Base-by-base conservation (phyloP, 2,888 invertebrate genomes). In the Tyria jacobaeae region DNA sequence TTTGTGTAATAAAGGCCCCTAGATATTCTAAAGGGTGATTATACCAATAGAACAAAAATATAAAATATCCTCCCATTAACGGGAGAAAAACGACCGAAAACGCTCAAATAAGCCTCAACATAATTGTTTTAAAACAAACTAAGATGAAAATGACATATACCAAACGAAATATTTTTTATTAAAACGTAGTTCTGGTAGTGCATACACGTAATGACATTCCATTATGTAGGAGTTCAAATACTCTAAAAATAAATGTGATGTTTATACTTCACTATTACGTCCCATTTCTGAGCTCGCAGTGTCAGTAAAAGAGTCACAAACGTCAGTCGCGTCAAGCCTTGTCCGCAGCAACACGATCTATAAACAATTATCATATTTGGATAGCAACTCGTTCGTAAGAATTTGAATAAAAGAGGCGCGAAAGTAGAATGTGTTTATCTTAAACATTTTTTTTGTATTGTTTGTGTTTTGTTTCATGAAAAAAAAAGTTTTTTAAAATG, bases 201-300 rank as follows among this genome's bases (percentile, higher is more conserved):
- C n/a, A n/a, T n/a, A 59, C 53, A 68, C 62, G 55, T 54, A 80
- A 73, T 81, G 82, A 81, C 82, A 86, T 86, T 85, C 85, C 80
- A 75, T 75, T 67, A 67, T 55, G 68, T 73, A 72, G 73, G 73
- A 76, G 75, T 75, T 78, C 71, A 78, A 81, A 79, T 75, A 68
- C 80, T 87, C 88, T 87, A 88, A 86, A 88, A 87, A 88, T 88
- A 88, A 87, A 78, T 83, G 80, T 88, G 88, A 87, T 88, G 87
- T 84, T 87, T 87, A 87, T 79, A 75, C 78, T 76, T 72, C 76
- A 82, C 76, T 76, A 79, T 68, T 76, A 74, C 83, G 83, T 80
- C 76, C 80, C 85, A 82, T 85, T 84, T 84, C 79, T 76, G 76
- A 80, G 75, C 82, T 78, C 73, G 68, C 77, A 82, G 83, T 85